A percentile compares a stretch with the other conserved stretches of the same genome.
These are phyloP conservation scores for Tor tambroides DNA, from an alignment of 2,113 vertebrate species.

Conservation along the genomic window DNA sequence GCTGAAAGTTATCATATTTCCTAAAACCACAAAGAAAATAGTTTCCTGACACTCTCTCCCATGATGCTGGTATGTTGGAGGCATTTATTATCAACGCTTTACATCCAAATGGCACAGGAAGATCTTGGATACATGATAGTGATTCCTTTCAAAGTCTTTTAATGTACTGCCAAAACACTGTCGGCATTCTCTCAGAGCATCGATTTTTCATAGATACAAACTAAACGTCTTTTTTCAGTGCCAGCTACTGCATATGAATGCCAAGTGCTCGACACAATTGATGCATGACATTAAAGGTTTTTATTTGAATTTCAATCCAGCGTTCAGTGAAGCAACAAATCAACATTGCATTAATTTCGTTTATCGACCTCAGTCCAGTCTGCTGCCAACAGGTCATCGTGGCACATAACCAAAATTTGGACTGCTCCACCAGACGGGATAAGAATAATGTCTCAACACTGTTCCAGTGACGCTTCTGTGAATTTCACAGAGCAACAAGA, in stretches of 20 bases:
- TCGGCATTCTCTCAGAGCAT: slow-evolving; percentile 32
- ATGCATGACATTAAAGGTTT: slow-evolving; percentile 39
- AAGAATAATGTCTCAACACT: slow-evolving; percentile 40
- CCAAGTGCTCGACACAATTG: slow-evolving; percentile 17
- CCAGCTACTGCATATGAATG: slow-evolving; percentile 22
- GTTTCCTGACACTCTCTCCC: background rate
- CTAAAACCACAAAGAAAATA: background rate
- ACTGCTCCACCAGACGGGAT: background rate
- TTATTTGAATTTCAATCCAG: slow-evolving; percentile 46
- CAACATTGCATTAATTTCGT: slow-evolving; percentile 51
- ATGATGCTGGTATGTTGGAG: slow-evolving; percentile 1
- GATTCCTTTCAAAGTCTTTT: slow-evolving; percentile 41
- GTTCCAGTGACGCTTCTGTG: slow-evolving; percentile 31
- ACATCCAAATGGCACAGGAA: slow-evolving; percentile 14
- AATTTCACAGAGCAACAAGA: slow-evolving; percentile 30
- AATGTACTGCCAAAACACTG: slow-evolving; percentile 28
- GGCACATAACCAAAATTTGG: slow-evolving; percentile 30
- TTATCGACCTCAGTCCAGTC: slow-evolving; percentile 47
- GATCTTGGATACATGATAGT: background rate
- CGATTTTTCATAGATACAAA: slow-evolving; percentile 37
- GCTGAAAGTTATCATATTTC: background rate
- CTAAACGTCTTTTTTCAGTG: slow-evolving; percentile 33
- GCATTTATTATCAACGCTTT: background rate
- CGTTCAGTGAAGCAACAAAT: slow-evolving; percentile 55
- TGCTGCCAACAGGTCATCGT: background rate